These are phyloP conservation scores for Drosophila meridionalis DNA, from an alignment of 2,888 invertebrate species.

Conservation along the genomic window DNA sequence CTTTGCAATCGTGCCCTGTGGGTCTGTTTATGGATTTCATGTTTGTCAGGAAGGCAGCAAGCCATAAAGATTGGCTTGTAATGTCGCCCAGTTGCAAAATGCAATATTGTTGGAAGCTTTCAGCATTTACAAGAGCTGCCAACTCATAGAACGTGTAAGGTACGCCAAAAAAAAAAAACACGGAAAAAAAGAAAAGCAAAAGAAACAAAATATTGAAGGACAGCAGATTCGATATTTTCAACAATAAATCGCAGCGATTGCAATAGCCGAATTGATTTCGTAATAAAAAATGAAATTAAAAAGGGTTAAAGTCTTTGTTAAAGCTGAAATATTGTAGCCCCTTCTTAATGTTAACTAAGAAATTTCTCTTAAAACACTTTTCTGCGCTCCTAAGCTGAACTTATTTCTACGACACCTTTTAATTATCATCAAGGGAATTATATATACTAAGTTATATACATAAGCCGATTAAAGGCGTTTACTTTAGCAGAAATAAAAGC, in stretches of 20 bases:
- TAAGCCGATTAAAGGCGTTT: slow-evolving; percentile 1
- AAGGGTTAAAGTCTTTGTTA: not conserved
- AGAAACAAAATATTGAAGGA: slow-evolving; percentile 1
- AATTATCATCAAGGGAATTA: not conserved
- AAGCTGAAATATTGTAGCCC: not conserved
- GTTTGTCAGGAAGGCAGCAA: slow-evolving; percentile 73
- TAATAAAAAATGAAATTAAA: not conserved
- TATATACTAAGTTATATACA: not conserved
- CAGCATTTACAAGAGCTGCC: slow-evolving; percentile 18
- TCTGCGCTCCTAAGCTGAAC: not conserved
- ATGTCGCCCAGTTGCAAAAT: slow-evolving; percentile 57
- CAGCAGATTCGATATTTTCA: slow-evolving; percentile 27
- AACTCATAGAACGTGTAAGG: slow-evolving; percentile 1
- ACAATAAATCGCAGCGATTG: slow-evolving; percentile 10
- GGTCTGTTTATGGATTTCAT: slow-evolving; percentile 71
- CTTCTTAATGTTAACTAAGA: not conserved
- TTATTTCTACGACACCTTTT: not conserved
- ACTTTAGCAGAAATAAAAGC: not conserved
- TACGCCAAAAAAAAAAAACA: slow-evolving; percentile 1
- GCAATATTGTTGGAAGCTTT: slow-evolving; percentile 50
- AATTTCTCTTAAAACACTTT: not conserved
- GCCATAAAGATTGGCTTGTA: slow-evolving; percentile 74
- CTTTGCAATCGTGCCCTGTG: slow-evolving; percentile 59
- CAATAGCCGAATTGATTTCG: slow-evolving; percentile 15
- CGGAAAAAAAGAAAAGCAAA: not conserved